phyloP scores from a whole-genome alignment of 2,113 vertebrate species.

The Crotalus horridus region DNA sequence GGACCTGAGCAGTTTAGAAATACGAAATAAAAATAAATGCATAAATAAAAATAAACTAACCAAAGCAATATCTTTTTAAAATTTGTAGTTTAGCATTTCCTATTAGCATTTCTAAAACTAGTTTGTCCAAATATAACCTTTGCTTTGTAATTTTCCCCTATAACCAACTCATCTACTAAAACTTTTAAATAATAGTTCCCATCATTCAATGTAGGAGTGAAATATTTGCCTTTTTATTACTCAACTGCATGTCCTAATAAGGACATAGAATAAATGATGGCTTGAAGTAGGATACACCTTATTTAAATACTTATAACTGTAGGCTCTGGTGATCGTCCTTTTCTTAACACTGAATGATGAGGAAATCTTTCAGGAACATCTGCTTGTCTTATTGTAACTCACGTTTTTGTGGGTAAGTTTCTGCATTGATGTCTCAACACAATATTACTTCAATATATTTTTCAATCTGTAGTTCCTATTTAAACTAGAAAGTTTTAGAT shows the following conservation, averaged over 20 bases:
- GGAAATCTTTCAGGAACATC: slow-evolving; percentile 33
- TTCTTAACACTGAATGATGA: slow-evolving; percentile 17
- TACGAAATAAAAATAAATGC: background rate
- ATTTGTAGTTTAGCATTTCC: background rate
- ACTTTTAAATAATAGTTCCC: background rate
- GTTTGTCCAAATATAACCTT: background rate
- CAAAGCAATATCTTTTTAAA: background rate
- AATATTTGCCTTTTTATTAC: background rate
- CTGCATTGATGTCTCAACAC: slow-evolving; percentile 35
- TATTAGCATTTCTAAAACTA: background rate
- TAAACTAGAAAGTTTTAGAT: background rate
- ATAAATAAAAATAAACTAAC: background rate
- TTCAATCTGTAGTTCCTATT: background rate
- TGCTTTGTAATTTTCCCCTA: background rate
- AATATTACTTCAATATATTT: slow-evolving; percentile 29
- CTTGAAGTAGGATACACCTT: background rate
- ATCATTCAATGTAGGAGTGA: background rate
- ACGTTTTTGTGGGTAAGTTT: background rate
- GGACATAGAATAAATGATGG: background rate
- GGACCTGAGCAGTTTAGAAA: background rate
- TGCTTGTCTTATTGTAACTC: slow-evolving; percentile 32
- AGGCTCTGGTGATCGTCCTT: slow-evolving; percentile 37
- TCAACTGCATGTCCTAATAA: background rate
- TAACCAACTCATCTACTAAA: background rate
- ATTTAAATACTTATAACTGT: slow-evolving; percentile 30